Base-by-base conservation (phyloP, 92 coral and sea anemone genomes). In the Ricordea florida region DNA sequence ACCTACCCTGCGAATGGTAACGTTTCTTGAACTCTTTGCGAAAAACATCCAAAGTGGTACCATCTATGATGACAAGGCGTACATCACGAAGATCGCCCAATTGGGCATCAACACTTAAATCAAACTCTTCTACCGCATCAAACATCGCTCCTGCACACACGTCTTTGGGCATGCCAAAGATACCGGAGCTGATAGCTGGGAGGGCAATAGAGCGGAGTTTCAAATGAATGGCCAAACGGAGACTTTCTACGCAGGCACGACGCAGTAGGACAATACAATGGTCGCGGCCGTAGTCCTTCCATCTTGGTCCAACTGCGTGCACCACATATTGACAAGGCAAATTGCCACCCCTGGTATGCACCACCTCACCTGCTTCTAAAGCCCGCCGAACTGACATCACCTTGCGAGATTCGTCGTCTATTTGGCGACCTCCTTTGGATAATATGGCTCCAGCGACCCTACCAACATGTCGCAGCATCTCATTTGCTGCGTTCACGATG, bases 391-490 rank as follows among this genome's bases (percentile, higher is more conserved):
- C 2, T 11, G 37, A 36, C 14, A 92, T 35, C n/a, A 11, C 11
- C 0, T 15, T 9, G 17, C 24, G 63, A 21, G 93, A 79, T 36
- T 87, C 87, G 0, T 46, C 72, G 4, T 51, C 73, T 18, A 87
- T 92, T 40, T 84, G 70, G 0, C 0, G 21, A 10, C 97, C 97
- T 24, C 97, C 97, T 30, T 61, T 85, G 1, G 65, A 62, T 1
- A 80, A 86, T n/a, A 92, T 92, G 10, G 93, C 89, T 10, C 29
- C 68, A 6, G 97, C 97, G 3, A 92, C 81, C n/a, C 91, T 89
- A 50, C 74, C 88, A 0, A 28, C 28, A 33, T 92, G 97, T 0
- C 4, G 51, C 3, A 92, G 77, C 11, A 49, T 13, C 14, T 64
- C 82, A 32, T 92, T 85, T 4, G 97, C 91, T 10, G 97, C 84